Evolutionary conservation across 2,113 vertebrate genomes (phyloP).

Genomic region (Acrocephalus arundinaceus): DNA sequence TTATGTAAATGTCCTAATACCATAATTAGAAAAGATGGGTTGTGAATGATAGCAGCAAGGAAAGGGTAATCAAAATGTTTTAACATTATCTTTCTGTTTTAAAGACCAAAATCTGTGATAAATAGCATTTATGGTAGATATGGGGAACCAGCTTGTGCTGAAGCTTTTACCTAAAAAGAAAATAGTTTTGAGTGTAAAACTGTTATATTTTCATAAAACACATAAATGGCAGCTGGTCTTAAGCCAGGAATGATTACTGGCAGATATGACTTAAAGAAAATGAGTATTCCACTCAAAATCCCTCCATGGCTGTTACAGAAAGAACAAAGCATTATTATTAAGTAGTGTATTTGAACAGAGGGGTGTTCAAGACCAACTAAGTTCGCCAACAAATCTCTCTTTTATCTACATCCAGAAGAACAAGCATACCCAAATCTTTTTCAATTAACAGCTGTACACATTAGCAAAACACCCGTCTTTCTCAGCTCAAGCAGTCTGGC

Average conservation of each 20-base stretch:
- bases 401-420: slow-evolving; percentile 67
- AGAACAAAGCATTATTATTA: slow-evolving; percentile 80
- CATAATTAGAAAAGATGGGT: slow-evolving; percentile 81
- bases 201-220: slow-evolving; percentile 80
- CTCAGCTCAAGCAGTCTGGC: slow-evolving; percentile 14
- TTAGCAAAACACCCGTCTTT: slow-evolving; percentile 48
- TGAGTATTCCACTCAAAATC: slow-evolving; percentile 72
- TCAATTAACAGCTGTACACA: slow-evolving; percentile 74
- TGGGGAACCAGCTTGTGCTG: slow-evolving; percentile 51
- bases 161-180: slow-evolving; percentile 70
- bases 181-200: slow-evolving; percentile 66
- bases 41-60: slow-evolving; percentile 73
- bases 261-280: slow-evolving; percentile 79
- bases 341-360: slow-evolving; percentile 69
- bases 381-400: slow-evolving; percentile 67
- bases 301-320: slow-evolving; percentile 68
- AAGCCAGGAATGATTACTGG: slow-evolving; percentile 79
- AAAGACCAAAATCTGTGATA: slow-evolving; percentile 72
- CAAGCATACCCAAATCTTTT: slow-evolving; percentile 65
- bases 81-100: slow-evolving; percentile 72
- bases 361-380: slow-evolving; percentile 67
- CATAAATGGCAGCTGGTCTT: slow-evolving; percentile 76
- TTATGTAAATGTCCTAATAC: slow-evolving; percentile 81
- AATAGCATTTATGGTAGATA: slow-evolving; percentile 69
- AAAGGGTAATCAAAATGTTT: slow-evolving; percentile 78